A percentile compares a stretch with the other conserved stretches of the same genome.
Evolutionary conservation across 2,888 invertebrate genomes (phyloP).

Genomic region (Tortricodes alternella): DNA sequence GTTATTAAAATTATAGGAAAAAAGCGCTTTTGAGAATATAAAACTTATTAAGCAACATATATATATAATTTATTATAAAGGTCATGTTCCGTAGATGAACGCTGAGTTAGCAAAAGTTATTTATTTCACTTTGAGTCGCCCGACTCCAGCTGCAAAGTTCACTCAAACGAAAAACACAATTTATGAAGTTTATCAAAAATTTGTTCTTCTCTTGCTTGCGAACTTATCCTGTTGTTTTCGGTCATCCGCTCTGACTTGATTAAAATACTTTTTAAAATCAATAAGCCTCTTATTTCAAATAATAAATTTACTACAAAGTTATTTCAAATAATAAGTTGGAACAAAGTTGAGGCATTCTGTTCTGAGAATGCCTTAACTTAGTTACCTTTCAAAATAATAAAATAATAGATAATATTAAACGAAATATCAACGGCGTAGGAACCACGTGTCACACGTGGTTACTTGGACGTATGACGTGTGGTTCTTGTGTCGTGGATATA

Average conservation of each 20-base stretch:
- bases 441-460: too few relatives aligned
- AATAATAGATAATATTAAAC: too few relatives aligned
- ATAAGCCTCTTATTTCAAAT: conserved; percentile 26
- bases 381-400: background rate
- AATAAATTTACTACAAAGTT: conserved; percentile 13
- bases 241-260: conserved; percentile 47
- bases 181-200: conserved; percentile 50
- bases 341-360: conserved; percentile 13
- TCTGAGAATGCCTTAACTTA: background rate
- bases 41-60: conserved; percentile 31
- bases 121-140: conserved; percentile 38
- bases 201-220: conserved; percentile 36
- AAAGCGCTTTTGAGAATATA: too few relatives aligned
- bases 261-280: conserved; percentile 41
- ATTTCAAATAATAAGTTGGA: conserved; percentile 9
- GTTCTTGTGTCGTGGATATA: too few relatives aligned
- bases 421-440: too few relatives aligned
- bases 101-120: conserved; percentile 46
- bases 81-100: conserved; percentile 39
- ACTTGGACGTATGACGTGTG: too few relatives aligned
- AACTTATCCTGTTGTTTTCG: conserved; percentile 47
- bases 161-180: conserved; percentile 55
- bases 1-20: too few relatives aligned
- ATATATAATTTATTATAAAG: conserved; percentile 22
- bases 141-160: conserved; percentile 42